phyloP scores from a whole-genome alignment of 2,888 invertebrate species.

The Nycteola revayana region DNA sequence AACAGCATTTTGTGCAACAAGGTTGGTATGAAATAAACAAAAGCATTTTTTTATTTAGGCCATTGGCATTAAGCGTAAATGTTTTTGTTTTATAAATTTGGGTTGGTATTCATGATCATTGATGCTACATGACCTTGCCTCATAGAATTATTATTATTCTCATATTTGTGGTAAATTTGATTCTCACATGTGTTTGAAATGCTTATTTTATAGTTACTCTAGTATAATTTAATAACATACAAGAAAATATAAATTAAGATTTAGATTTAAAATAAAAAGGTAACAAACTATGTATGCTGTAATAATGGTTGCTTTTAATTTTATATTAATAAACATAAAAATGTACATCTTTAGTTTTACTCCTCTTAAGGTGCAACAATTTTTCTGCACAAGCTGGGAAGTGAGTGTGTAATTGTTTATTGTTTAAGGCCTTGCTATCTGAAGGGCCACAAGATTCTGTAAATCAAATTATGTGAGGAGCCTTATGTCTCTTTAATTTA shows the following conservation, averaged over 20 bases:
- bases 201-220: slow-evolving; percentile 31
- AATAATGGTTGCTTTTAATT: slow-evolving; percentile 79
- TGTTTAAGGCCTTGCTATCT: no score
- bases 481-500: no score
- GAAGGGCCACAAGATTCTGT: no score
- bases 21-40: slow-evolving; percentile 12
- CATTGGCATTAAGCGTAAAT: slow-evolving; percentile 11
- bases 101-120: slow-evolving; percentile 18
- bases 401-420: no score
- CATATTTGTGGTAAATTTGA: slow-evolving; percentile 31
- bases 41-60: slow-evolving; percentile 17
- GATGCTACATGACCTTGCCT: slow-evolving; percentile 32
- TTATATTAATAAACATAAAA: slow-evolving; percentile 73
- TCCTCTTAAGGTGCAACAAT: no score
- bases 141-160: slow-evolving; percentile 20
- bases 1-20: slow-evolving; percentile 13
- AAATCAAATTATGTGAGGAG: no score
- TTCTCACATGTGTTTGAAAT: slow-evolving; percentile 38
- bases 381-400: no score
- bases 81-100: slow-evolving; percentile 17
- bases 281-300: slow-evolving; percentile 72
- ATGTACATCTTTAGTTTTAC: slow-evolving; percentile 34
- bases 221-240: slow-evolving; percentile 33
- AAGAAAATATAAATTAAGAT: slow-evolving; percentile 46
- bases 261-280: slow-evolving; percentile 47